Base-by-base conservation (phyloP, 2,888 invertebrate genomes). In the Yponomeuta sedellus region DNA sequence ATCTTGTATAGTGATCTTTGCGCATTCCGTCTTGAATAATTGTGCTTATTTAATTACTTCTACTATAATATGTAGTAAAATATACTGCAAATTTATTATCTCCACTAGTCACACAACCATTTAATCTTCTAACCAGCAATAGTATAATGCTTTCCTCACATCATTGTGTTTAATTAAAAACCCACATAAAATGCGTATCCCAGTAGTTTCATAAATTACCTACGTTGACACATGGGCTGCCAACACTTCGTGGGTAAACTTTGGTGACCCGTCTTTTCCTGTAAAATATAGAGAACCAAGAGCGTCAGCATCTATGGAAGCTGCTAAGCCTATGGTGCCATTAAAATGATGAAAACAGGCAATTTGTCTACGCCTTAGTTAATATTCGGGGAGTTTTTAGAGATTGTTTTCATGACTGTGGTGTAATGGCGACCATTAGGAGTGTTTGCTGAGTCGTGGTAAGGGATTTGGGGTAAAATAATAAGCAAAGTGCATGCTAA, bases 281-380 rank as follows among this genome's bases (percentile, higher is more conserved):
- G 16, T 16, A 16, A 12, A 52, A 16, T 12, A 52, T 34, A 44
- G 44, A 2, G 4, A 6, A 44, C 44, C 44, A 44, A 1, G 44
- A 52, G 44, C 34, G 44, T 44, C 44, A 44, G 12, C 44, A 44
- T 10, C 10, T 2, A 44, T 2, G 12, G 44, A 4, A 8, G 16
- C 44, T 52, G 44, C 28, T 28, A 61, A 61, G 16, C 61, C 34
- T 16, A 25, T 61, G 1, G 2, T 8, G 28, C 12, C 61, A 61
- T 61, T 39, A 61, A 28, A 34, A 61, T 61, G 61, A 61, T 28
- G 61, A 61, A 61, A 28, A n/a, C 25, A n/a, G 34, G n/a, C 61
- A n/a, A 61, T 61, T 61, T 61, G 61, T 61, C 61, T 16, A 12
- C 16, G 58, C 58, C 22, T 58, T 58, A 16, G 44, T 52, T 52